A percentile compares a stretch with the other conserved stretches of the same genome.
phyloP scores from a whole-genome alignment of 2,888 invertebrate species.

The Baronia brevicornis region DNA sequence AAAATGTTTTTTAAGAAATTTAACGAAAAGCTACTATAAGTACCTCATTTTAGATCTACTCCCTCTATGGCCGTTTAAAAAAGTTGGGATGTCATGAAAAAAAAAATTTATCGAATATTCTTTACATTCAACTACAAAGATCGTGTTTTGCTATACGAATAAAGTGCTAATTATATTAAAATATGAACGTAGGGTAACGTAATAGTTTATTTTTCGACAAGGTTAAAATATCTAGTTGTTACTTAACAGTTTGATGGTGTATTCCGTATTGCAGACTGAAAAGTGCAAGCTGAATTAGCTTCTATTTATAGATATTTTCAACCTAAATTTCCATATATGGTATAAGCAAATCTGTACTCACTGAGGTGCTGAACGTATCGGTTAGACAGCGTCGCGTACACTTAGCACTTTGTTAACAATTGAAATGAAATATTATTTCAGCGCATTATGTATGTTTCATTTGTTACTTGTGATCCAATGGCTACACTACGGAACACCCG shows the following conservation, averaged over 20 bases:
- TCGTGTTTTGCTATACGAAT: slow-evolving; percentile 8
- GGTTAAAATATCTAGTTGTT: slow-evolving; percentile 26
- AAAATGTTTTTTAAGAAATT: no score
- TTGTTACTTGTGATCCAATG: slow-evolving; percentile 10
- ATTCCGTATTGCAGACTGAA: background rate
- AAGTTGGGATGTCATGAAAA: no score
- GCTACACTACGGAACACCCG: slow-evolving; percentile 5
- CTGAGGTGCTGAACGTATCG: slow-evolving; percentile 13
- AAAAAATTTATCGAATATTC: slow-evolving; percentile 1
- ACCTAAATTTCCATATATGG: slow-evolving; percentile 17
- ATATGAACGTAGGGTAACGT: slow-evolving; percentile 17
- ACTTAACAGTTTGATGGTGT: slow-evolving; percentile 18
- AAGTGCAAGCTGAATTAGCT: slow-evolving; percentile 16
- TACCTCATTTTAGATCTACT: no score
- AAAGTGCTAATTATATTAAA: slow-evolving; percentile 14
- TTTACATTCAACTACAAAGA: slow-evolving; percentile 3
- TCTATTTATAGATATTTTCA: slow-evolving; percentile 21
- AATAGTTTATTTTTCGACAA: slow-evolving; percentile 33
- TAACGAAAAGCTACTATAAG: no score
- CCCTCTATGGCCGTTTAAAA: no score
- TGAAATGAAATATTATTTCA: slow-evolving; percentile 22
- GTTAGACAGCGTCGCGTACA: slow-evolving; percentile 16
- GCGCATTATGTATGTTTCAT: slow-evolving; percentile 11
- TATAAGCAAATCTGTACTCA: slow-evolving; percentile 12
- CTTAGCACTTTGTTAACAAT: slow-evolving; percentile 28